Evolutionary conservation across 2,113 vertebrate genomes (phyloP).

Genomic region (Cervus canadensis): DNA sequence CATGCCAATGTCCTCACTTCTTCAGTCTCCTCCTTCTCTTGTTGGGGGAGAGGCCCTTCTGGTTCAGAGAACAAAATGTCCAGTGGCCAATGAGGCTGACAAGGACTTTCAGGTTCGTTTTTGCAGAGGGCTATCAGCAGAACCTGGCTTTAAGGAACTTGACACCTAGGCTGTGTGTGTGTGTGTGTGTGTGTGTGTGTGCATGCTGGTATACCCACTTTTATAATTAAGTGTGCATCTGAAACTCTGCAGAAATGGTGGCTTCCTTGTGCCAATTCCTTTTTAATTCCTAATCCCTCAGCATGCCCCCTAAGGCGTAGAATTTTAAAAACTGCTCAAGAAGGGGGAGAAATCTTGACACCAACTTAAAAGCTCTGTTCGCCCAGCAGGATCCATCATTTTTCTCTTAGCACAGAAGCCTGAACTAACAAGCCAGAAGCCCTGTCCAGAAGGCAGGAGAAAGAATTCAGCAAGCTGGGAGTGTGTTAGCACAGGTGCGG

Average conservation of each 20-base stretch:
- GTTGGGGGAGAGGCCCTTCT: rapidly evolving
- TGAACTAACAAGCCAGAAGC: background rate
- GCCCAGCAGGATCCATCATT: slow-evolving; percentile 3
- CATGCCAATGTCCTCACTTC: background rate
- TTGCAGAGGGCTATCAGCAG: background rate
- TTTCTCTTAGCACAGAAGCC: background rate
- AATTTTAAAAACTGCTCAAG: slow-evolving; percentile 31
- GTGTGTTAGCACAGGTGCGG: background rate
- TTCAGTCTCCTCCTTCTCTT: background rate
- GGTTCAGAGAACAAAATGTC: background rate
- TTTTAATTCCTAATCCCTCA: slow-evolving; percentile 6
- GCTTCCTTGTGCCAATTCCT: background rate
- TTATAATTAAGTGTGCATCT: background rate
- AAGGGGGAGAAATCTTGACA: background rate
- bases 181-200: rapidly evolving
- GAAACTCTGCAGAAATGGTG: background rate
- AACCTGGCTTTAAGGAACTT: background rate
- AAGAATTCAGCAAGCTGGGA: background rate
- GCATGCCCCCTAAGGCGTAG: background rate
- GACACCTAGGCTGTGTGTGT: background rate
- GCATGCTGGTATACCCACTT: background rate
- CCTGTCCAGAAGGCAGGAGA: background rate
- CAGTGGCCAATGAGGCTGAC: background rate
- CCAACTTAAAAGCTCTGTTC: slow-evolving; percentile 4
- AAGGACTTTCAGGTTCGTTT: background rate